These are phyloP conservation scores for Scyliorhinus canicula DNA, from an alignment of 2,797 vertebrate genomes.

Conservation along the genomic window DNA sequence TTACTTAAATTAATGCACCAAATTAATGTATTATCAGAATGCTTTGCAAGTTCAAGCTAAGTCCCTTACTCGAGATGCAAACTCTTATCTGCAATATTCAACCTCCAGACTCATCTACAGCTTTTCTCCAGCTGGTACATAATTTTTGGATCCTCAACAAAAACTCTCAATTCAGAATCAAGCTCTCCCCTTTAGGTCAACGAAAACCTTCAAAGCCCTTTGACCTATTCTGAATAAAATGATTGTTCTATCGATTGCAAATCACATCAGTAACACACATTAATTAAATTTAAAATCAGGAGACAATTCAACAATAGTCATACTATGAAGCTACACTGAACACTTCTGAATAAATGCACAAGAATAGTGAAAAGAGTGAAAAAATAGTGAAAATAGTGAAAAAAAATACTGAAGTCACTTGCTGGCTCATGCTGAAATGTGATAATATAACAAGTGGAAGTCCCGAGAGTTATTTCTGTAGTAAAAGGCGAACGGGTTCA, in stretches of 20 bases:
- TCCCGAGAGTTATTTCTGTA: neutral
- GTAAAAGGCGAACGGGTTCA: neutral
- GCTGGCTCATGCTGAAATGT: neutral
- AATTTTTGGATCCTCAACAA: neutral
- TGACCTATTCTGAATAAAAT: neutral
- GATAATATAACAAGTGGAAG: neutral
- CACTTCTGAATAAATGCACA: neutral
- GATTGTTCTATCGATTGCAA: neutral
- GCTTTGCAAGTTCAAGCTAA: neutral
- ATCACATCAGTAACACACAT: neutral
- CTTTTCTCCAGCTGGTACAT: neutral
- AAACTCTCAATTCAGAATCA: neutral
- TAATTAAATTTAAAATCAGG: neutral
- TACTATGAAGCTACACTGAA: neutral
- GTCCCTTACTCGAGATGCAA: neutral
- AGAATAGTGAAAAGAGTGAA: neutral
- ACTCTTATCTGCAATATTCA: neutral
- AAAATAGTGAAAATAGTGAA: neutral
- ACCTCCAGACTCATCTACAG: neutral
- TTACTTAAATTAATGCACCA: neutral
- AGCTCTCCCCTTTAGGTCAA: neutral
- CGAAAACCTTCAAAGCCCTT: neutral
- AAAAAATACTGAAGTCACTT: neutral
- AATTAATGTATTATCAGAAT: no score
- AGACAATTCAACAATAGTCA: neutral